These are phyloP conservation scores for Lordiphosa mommai DNA, from an alignment of 1,140 invertebrate species.

Conservation along the genomic window DNA sequence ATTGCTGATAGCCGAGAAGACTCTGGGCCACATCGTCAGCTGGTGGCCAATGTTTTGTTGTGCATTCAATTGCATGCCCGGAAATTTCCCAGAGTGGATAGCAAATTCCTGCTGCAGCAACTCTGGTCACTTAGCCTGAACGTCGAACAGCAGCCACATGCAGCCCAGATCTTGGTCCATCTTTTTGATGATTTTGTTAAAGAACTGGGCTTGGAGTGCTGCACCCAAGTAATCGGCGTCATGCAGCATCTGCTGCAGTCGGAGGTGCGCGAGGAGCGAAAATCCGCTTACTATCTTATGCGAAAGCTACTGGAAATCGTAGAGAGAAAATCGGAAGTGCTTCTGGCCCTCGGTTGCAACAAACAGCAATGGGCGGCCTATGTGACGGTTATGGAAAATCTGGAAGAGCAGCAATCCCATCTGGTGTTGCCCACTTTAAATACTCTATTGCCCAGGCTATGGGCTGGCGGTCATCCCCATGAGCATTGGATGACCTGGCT, in stretches of 20 bases:
- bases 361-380: slow-evolving; percentile 49
- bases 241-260: slow-evolving; percentile 41
- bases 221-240: slow-evolving; percentile 16
- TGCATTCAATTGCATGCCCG: slow-evolving; percentile 54
- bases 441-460: slow-evolving; percentile 50
- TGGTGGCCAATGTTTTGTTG: slow-evolving; percentile 53
- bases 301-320: slow-evolving; percentile 30
- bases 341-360: neutral
- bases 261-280: slow-evolving; percentile 39
- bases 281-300: slow-evolving; percentile 52
- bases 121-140: slow-evolving; percentile 46
- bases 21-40: slow-evolving; percentile 18
- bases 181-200: slow-evolving; percentile 47
- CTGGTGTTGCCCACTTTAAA: slow-evolving; percentile 81
- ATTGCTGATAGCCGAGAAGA: slow-evolving; percentile 31
- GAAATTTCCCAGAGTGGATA: slow-evolving; percentile 42
- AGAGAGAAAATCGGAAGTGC: neutral
- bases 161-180: slow-evolving; percentile 46
- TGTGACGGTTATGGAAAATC: slow-evolving; percentile 80
- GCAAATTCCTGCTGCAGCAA: slow-evolving; percentile 49
- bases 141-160: slow-evolving; percentile 43
- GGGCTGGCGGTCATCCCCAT: slow-evolving; percentile 22
- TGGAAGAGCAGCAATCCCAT: slow-evolving; percentile 84
- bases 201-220: slow-evolving; percentile 33
- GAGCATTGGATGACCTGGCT: slow-evolving; percentile 72